Evolutionary conservation across 2,888 invertebrate genomes (phyloP).

Genomic region (Orchesellides sinensis): DNA sequence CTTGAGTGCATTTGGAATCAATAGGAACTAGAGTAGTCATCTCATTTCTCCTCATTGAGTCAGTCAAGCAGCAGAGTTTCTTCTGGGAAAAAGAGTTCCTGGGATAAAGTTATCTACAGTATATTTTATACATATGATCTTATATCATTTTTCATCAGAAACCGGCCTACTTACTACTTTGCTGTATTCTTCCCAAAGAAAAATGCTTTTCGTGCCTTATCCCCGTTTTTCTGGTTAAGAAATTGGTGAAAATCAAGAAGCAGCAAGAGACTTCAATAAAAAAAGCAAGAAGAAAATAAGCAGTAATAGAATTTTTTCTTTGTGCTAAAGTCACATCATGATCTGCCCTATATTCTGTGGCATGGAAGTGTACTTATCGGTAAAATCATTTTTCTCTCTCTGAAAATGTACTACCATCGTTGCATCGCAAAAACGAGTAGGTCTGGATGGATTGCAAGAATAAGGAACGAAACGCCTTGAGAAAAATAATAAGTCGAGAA

Average conservation of each 20-base stretch:
- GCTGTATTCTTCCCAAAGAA: neutral
- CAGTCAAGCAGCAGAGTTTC: neutral
- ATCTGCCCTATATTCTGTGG: constrained; percentile 12
- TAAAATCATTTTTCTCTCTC: neutral
- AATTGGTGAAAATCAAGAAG: neutral
- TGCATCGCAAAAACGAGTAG: neutral
- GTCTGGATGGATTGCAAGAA: neutral
- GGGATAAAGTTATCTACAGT: no score
- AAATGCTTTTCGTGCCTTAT: constrained; percentile 13
- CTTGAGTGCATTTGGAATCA: neutral
- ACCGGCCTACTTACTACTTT: neutral
- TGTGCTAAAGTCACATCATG: neutral
- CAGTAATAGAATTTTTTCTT: neutral
- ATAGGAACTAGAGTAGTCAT: neutral
- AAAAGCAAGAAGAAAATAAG: neutral
- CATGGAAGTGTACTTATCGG: neutral
- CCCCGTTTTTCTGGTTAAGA: neutral
- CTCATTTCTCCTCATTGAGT: neutral
- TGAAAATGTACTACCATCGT: neutral
- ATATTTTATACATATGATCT: constrained; percentile 5
- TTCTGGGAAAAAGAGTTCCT: neutral
- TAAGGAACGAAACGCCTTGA: neutral
- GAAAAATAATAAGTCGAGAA: neutral
- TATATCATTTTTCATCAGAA: neutral
- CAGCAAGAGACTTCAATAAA: constrained; percentile 17